Conservation (phyloP, 2,797 vertebrate genomes). For the Lacerta bilineata region DNA sequence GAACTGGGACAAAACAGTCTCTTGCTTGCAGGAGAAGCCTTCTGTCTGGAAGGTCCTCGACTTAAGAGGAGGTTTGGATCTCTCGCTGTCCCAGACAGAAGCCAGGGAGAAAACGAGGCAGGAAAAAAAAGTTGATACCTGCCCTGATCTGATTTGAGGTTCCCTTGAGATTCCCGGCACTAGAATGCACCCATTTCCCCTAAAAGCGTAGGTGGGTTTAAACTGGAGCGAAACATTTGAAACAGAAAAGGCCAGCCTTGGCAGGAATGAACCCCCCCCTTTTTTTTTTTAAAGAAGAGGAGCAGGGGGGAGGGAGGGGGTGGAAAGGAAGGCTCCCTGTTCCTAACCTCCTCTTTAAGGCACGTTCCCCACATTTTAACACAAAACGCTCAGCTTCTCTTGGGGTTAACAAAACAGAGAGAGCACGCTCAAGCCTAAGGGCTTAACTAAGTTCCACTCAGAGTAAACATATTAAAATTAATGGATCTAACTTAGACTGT, state of each 20-base stretch:
- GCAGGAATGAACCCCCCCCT: background rate
- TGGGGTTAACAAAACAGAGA: background rate
- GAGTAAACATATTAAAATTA: too few relatives aligned
- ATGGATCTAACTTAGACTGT: too few relatives aligned
- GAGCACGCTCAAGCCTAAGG: background rate
- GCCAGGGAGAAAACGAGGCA: too few relatives aligned
- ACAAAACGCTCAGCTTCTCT: too few relatives aligned
- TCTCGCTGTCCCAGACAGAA: background rate
- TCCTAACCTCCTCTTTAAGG: background rate
- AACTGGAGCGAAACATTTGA: background rate
- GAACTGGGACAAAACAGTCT: background rate
- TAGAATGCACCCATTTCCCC: background rate
- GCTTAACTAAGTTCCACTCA: too few relatives aligned
- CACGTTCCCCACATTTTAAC: background rate
- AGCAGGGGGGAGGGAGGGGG: too few relatives aligned
- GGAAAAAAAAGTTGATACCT: background rate
- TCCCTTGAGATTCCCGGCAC: background rate
- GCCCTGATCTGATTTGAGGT: background rate
- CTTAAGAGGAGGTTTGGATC: background rate
- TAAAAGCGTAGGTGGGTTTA: background rate
- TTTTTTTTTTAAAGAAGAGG: too few relatives aligned
- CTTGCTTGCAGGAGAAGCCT: background rate
- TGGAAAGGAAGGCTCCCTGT: background rate
- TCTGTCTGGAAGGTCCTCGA: background rate
- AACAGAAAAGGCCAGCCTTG: background rate